Base-by-base conservation (phyloP, 2,113 vertebrate genomes). In the Leucoraja erinaceus region DNA sequence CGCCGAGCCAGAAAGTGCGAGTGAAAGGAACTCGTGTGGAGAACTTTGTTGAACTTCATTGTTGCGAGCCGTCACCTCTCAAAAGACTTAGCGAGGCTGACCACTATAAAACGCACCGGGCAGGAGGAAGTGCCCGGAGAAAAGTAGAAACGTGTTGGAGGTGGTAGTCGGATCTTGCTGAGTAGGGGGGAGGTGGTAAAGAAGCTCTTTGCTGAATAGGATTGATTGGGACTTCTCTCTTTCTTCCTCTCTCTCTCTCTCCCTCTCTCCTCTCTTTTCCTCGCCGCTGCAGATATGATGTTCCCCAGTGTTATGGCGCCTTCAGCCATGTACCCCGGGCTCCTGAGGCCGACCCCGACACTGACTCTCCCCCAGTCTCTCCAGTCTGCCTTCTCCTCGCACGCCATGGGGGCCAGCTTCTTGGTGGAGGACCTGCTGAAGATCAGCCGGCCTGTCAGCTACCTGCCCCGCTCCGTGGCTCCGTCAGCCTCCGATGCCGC, bases 21-120 rank as follows among this genome's bases (percentile, higher is more conserved):
- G 95, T 98, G 97, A 98, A 98, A 98, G 96, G 96, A 96, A 95
- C 97, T 97, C 95, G 95, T 98, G 97, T 96, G 97, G 97, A 97
- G 98, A 97, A 98, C 98, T 98, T 97, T 97, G 98, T 98, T 97
- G 96, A 96, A 96, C 95, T 96, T 96, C 96, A 97, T 99, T 99
- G 98, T 99, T 95, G 95, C 38, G 94, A 96, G 96, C 97, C 98
- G 98, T 98, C 98, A 98, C 97, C 95, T 95, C 95, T 95, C 95
- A 97, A 97, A 97, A 95, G 94, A 95, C 96, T 94, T 95, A 94
- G 94, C 96, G 94, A 94, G 95, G 94, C 95, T 94, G 95, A 94
- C 95, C 93, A 79, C 96, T 99, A 99, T 99, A 99, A 98, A 98
- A 96, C 96, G 94, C 96, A 90, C 90, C 95, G 94, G 94, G 95